These are phyloP conservation scores for Archivesica marissinica DNA, from an alignment of 1,140 invertebrate species.

Conservation along the genomic window DNA sequence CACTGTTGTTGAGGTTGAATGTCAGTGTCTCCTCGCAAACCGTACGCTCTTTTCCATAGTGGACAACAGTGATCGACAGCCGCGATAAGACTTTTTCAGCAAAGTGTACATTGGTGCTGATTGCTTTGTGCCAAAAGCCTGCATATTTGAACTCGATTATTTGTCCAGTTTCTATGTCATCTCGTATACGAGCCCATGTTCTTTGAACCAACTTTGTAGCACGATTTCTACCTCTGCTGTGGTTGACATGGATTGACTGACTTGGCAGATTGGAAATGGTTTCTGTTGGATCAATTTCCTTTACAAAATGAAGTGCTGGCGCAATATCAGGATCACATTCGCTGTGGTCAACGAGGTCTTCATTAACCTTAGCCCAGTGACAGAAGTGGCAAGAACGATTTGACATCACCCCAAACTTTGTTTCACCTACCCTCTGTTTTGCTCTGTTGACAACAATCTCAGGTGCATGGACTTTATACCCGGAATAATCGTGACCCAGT, in stretches of 20 bases:
- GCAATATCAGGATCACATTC: background rate
- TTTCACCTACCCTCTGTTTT: conserved; percentile 39
- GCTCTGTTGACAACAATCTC: conserved; percentile 19
- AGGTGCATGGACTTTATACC: background rate
- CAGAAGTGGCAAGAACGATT: conserved; percentile 56
- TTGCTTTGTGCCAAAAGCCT: conserved; percentile 23
- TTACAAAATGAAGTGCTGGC: background rate
- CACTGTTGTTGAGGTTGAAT: conserved; percentile 1
- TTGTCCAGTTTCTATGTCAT: conserved; percentile 15
- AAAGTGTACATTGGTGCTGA: background rate
- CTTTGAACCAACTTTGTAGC: background rate
- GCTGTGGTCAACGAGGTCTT: background rate
- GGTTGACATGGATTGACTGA: background rate
- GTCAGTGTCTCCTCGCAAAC: background rate
- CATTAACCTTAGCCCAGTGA: conserved; percentile 49
- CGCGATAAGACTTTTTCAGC: background rate
- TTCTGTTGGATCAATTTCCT: background rate
- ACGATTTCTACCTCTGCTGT: background rate
- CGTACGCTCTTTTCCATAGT: background rate
- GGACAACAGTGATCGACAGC: background rate
- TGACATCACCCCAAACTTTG: conserved; percentile 32
- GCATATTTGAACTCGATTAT: conserved; percentile 20
- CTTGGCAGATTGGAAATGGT: conserved; percentile 7
- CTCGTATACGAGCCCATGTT: conserved; percentile 17
- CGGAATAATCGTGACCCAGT: background rate